Evolutionary conservation across 2,797 vertebrate species (phyloP).

Genomic region (Moxostoma hubbsi): DNA sequence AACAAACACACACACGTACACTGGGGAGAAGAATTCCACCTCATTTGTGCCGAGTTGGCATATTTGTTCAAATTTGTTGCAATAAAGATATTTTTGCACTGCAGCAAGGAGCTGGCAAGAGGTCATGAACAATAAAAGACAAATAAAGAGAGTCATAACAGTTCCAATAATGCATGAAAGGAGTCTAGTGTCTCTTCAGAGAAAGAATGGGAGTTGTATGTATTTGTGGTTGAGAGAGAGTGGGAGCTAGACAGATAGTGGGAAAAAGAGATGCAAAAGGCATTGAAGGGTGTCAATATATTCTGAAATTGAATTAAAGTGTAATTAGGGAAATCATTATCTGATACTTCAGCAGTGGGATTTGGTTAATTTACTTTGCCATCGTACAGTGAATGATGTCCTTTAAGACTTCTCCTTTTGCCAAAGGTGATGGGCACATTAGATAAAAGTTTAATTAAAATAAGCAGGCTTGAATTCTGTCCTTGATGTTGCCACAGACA

Average conservation of each 20-base stretch:
- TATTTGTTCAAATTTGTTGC: conserved; percentile 56
- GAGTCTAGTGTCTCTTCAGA: conserved; percentile 55
- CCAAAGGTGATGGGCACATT: conserved; percentile 71
- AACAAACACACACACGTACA: background rate
- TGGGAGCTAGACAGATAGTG: conserved; percentile 31
- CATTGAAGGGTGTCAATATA: conserved; percentile 81
- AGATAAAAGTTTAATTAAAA: conserved; percentile 68
- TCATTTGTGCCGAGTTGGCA: conserved; percentile 40
- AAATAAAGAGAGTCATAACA: conserved; percentile 50
- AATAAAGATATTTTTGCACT: conserved; percentile 57
- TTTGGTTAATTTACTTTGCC: conserved; percentile 80
- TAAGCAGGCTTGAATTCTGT: conserved; percentile 58
- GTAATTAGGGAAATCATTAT: conserved; percentile 83
- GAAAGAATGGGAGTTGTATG: conserved; percentile 12
- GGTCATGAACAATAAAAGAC: conserved; percentile 57
- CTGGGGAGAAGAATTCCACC: conserved; percentile 21
- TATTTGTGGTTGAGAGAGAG: conserved; percentile 23
- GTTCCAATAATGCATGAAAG: conserved; percentile 68
- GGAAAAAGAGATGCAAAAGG: conserved; percentile 58
- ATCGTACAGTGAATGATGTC: conserved; percentile 70
- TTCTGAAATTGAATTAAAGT: conserved; percentile 81
- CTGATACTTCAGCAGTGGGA: conserved; percentile 76
- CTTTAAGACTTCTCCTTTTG: conserved; percentile 66
- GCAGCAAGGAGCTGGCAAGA: conserved; percentile 29
- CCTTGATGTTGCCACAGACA: conserved; percentile 42